These are phyloP conservation scores for Ochlodes sylvanus DNA, from an alignment of 2,888 invertebrate genomes.

Conservation along the genomic window DNA sequence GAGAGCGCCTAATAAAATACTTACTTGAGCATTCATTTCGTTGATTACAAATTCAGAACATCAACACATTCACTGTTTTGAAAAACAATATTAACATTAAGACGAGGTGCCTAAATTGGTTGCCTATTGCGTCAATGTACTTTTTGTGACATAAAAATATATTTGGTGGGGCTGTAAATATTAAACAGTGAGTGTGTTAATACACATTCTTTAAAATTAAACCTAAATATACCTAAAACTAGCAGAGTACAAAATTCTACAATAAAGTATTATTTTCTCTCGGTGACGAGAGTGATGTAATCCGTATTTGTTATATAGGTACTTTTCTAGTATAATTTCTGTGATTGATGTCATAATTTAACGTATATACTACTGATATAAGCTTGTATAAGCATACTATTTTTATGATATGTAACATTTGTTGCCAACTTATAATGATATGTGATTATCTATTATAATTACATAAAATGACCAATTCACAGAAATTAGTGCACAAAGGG, in stretches of 20 bases:
- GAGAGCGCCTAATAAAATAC: slow-evolving; percentile 68
- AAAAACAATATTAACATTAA: slow-evolving; percentile 12
- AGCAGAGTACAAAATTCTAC: slow-evolving; percentile 72
- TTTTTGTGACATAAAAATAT: slow-evolving; percentile 61
- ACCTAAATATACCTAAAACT: slow-evolving; percentile 69
- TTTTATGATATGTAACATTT: slow-evolving; percentile 6
- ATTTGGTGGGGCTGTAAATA: slow-evolving; percentile 76
- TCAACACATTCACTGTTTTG: slow-evolving; percentile 84
- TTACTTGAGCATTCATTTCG: slow-evolving; percentile 81
- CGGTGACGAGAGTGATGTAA: slow-evolving; percentile 38
- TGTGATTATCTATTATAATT: slow-evolving; percentile 12
- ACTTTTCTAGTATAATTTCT: slow-evolving; percentile 23
- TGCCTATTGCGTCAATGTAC: slow-evolving; percentile 35
- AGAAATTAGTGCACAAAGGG: slow-evolving; percentile 17
- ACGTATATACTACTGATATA: background rate
- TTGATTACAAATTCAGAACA: slow-evolving; percentile 69
- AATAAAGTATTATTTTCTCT: slow-evolving; percentile 48
- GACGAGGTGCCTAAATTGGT: background rate
- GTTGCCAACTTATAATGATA: slow-evolving; percentile 19
- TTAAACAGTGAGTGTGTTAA: slow-evolving; percentile 85
- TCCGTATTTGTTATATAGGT: slow-evolving; percentile 10
- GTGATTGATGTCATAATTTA: slow-evolving; percentile 4
- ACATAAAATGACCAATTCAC: slow-evolving; percentile 16
- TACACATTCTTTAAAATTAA: slow-evolving; percentile 68
- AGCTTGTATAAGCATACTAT: background rate